Evolutionary conservation across 2,888 invertebrate genomes (phyloP), one percentile per base, ranked within the genome.

Genomic region (Epinotia ramella): DNA sequence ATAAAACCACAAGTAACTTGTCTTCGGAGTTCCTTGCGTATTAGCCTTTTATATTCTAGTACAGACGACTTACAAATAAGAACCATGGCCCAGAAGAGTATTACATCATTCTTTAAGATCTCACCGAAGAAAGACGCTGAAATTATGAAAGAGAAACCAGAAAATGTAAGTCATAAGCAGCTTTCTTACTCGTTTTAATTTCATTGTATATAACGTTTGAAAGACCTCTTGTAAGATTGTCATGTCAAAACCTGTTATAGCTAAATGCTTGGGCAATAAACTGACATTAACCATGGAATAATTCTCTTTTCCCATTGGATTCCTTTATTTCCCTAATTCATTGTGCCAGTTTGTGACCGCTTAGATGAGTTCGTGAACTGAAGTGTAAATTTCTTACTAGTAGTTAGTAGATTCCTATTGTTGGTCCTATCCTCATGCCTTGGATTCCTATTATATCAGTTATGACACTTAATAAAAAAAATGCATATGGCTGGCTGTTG

Each of bases 31-130:
- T 62, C 53, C 18, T 56, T n/a, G 7, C 33, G 16, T 56, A 44
- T 40, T 18, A 28, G 53, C 49, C 44, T 53, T 16, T 66, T 60
- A 18, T 40, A 12, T 20, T 24, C 53, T 53, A 18, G 24, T 44
- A 46, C 73, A 20, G 13, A 80, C 62, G 68, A 67, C 73, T 71
- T 79, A 46, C 64, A 66, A 70, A 20, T 68, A 16, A 84, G 80
- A 78, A 87, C 77, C 1, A 95, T 95, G 94, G 85, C 95, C 2
- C 95, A 95, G 80, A 90, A 88, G 80, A 94, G 90, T 78, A 94
- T 95, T 56, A 94, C 88, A 13, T 94, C 93, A 0, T 95, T 94
- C 78, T 95, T 94, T 78, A 91, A 89, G 77, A 84, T 84, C 62
- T 89, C 89, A 11, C 92, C 93, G 0, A 89, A 91, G 40, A 92